Evolutionary conservation across 2,797 vertebrate species (phyloP).

Genomic region (Crax fasciolata): DNA sequence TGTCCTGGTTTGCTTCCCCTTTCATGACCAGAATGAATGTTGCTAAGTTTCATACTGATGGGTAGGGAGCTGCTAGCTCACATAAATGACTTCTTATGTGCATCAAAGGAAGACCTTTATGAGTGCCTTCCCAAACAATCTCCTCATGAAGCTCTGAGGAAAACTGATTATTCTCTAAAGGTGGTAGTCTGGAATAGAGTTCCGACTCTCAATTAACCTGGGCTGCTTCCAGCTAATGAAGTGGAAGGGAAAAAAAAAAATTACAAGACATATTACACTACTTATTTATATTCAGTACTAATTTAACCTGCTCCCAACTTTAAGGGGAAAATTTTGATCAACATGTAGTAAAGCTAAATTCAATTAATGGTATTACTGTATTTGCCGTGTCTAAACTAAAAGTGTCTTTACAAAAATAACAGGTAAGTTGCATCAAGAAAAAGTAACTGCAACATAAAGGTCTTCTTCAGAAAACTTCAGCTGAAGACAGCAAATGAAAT

Average conservation of each 20-base stretch:
- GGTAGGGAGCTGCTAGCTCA: not conserved
- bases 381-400: not conserved
- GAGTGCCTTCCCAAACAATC: not conserved
- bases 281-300: not conserved
- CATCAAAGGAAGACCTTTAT: constrained; percentile 10
- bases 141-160: not conserved
- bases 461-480: not conserved
- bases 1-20: not conserved
- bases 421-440: not conserved
- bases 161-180: constrained; percentile 31
- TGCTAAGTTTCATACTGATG: not conserved
- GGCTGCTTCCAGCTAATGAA: constrained; percentile 43
- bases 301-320: not conserved
- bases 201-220: constrained; percentile 62
- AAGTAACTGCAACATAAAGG: not conserved
- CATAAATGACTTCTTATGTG: not conserved
- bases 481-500: not conserved
- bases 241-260: constrained; percentile 9
- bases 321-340: not conserved
- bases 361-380: not conserved
- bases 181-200: constrained; percentile 17
- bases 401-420: not conserved
- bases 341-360: not conserved
- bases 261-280: not conserved
- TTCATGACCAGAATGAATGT: not conserved